A percentile compares a stretch with the other conserved stretches of the same genome.
Conservation (phyloP, 2,113 vertebrate species). For the Callithrix jacchus region DNA sequence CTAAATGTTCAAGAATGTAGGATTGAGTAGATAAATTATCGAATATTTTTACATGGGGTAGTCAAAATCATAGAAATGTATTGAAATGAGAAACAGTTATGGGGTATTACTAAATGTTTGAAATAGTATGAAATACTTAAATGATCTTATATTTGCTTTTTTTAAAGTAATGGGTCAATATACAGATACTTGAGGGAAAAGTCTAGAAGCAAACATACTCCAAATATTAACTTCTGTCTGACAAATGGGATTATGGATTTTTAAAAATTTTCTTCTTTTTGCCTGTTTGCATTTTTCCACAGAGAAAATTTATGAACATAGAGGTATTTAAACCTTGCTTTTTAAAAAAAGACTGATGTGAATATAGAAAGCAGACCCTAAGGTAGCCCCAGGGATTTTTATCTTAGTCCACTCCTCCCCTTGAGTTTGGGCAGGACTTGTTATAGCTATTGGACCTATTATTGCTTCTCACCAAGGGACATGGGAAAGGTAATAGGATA, state of each 20-base stretch:
- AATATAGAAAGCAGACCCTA: not conserved
- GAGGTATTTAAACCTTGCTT: not conserved
- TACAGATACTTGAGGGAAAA: not conserved
- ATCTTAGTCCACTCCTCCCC: not conserved
- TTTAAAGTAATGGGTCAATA: not conserved
- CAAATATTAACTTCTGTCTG: not conserved
- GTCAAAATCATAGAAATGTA: not conserved
- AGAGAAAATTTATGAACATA: not conserved
- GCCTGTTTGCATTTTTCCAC: not conserved
- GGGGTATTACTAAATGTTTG: not conserved
- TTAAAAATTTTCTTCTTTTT: not conserved
- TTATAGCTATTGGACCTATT: not conserved
- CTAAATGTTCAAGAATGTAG: not conserved
- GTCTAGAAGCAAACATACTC: not conserved
- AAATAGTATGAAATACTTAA: not conserved
- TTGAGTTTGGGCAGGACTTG: not conserved
- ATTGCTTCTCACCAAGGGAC: not conserved
- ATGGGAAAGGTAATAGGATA: too few species aligned
- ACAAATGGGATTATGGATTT: not conserved
- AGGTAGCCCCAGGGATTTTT: not conserved
- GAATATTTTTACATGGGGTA: too few species aligned
- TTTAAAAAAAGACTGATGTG: not conserved
- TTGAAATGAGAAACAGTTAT: not conserved
- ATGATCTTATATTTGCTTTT: not conserved
- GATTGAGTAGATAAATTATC: not conserved